Conservation (phyloP, 2,888 invertebrate species). For the Odontocerum albicorne region DNA sequence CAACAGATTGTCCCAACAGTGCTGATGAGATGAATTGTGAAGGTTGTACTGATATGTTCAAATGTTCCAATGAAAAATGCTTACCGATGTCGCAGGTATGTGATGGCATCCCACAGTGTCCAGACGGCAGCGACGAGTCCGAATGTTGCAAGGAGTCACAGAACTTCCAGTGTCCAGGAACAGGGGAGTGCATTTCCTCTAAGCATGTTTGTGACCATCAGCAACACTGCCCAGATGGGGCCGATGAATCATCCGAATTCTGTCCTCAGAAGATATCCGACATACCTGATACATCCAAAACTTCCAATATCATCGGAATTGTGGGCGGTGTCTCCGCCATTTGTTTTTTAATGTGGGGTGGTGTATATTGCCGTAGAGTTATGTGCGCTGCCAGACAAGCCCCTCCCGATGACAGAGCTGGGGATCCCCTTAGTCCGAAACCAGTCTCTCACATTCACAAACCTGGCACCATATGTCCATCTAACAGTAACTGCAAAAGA, state of each 20-base stretch:
- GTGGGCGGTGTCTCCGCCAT: constrained; percentile 59
- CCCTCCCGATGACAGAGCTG: constrained; percentile 57
- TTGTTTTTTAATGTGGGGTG: constrained; percentile 51
- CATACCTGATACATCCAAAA: constrained; percentile 47
- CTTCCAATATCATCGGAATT: constrained; percentile 58
- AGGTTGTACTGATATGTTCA: constrained; percentile 30
- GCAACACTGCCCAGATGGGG: constrained; percentile 78
- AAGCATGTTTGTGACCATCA: constrained; percentile 73
- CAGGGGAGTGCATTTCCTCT: constrained; percentile 70
- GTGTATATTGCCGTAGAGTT: constrained; percentile 57
- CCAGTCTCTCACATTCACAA: constrained; percentile 37
- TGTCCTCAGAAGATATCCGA: constrained; percentile 54
- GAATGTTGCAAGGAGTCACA: constrained; percentile 65
- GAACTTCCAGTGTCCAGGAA: constrained; percentile 72
- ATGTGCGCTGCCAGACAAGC: constrained; percentile 52
- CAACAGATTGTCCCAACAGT: constrained; percentile 79
- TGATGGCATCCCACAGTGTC: constrained; percentile 66
- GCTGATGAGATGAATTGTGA: constrained; percentile 60
- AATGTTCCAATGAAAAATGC: constrained; percentile 50
- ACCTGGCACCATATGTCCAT: constrained; percentile 37
- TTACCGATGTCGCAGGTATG: constrained; percentile 63
- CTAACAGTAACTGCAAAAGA: constrained; percentile 14
- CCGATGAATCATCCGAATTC: constrained; percentile 71
- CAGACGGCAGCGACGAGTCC: constrained; percentile 69
- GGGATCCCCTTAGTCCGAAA: constrained; percentile 32